Conservation (phyloP, 2,113 vertebrate species). For the Scophthalmus maximus region DNA sequence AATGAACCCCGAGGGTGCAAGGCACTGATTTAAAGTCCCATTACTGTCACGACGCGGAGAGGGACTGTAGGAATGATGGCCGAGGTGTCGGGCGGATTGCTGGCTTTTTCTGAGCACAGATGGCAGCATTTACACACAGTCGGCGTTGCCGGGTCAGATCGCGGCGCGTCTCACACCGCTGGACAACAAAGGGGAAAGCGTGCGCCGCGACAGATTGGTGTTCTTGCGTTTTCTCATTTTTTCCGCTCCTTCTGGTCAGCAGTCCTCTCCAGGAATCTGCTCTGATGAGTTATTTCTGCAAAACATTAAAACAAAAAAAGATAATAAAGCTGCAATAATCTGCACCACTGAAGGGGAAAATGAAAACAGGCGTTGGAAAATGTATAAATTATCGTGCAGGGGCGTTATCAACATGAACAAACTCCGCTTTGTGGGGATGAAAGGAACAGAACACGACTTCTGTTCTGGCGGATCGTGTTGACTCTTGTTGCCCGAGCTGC, state of each 20-base stretch:
- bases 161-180: slow-evolving; percentile 10
- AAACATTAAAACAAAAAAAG: slow-evolving; percentile 26
- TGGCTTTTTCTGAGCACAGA: slow-evolving; percentile 72
- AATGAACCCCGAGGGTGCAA: slow-evolving; percentile 67
- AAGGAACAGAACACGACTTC: slow-evolving; percentile 54
- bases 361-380: slow-evolving; percentile 55
- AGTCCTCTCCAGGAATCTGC: slow-evolving; percentile 47
- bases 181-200: slow-evolving; percentile 52
- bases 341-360: slow-evolving; percentile 72
- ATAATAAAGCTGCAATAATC: slow-evolving; percentile 57
- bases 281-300: slow-evolving; percentile 44
- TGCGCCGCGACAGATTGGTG: slow-evolving; percentile 41
- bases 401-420: slow-evolving; percentile 20
- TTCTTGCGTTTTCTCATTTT: slow-evolving; percentile 45
- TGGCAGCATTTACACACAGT: slow-evolving; percentile 70
- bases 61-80: slow-evolving; percentile 65
- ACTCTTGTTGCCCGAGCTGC: slow-evolving; percentile 65
- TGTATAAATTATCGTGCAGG: slow-evolving; percentile 36
- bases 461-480: slow-evolving; percentile 59
- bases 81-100: slow-evolving; percentile 38
- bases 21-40: slow-evolving; percentile 81
- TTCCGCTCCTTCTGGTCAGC: slow-evolving; percentile 54
- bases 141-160: slow-evolving; percentile 46
- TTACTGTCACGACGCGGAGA: slow-evolving; percentile 63
- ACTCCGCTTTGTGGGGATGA: slow-evolving; percentile 23